Base-by-base conservation (phyloP, 1,140 invertebrate species). In the Colletes latitarsis region DNA sequence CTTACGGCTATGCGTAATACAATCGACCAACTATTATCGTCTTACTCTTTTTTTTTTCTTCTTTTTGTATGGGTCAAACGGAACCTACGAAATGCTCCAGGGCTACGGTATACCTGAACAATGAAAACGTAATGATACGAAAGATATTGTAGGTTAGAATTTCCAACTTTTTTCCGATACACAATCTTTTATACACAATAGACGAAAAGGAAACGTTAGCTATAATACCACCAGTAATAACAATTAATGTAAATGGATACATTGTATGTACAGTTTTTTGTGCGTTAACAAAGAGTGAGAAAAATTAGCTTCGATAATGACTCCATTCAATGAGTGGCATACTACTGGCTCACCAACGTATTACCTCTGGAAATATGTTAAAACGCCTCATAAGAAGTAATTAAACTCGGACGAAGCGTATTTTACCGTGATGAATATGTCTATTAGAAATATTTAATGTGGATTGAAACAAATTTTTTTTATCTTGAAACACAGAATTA, bases 1-100 rank as follows among this genome's bases (percentile, higher is more conserved):
- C 76, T 79, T 77, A 75, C 77, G 82, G 84, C 66, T 81, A 83
- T 81, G 86, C 76, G 83, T 81, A 84, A 83, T 85, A 83, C 85
- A 78, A 85, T 85, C 85, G 81, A 84, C 82, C 82, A 77, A 64
- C 58, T 64, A 78, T 81, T 67, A 68, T 77, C 74, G 64, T 74
- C 71, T 52, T 60, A 73, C 71, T 74, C 58, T 58, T 57, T 62
- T 57, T 53, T 58, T 52, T 66, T 57, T 53, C 39, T 68, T 49
- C 46, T 78, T 62, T 58, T 46, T 30, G 2, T 41, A 41, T 10
- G 14, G 57, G 39, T 74, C 77, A 15, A 66, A 79, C 49, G 30
- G 62, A 30, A 14, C 19, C 21, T 74, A 52, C 17, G 19, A 30
- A 30, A 8, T 73, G 19, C 53, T 46, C 12, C 55, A 62, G 57